A percentile compares a stretch with the other conserved stretches of the same genome.
Evolutionary conservation across 2,113 vertebrate species (phyloP).

Genomic region (Psettodes erumei): DNA sequence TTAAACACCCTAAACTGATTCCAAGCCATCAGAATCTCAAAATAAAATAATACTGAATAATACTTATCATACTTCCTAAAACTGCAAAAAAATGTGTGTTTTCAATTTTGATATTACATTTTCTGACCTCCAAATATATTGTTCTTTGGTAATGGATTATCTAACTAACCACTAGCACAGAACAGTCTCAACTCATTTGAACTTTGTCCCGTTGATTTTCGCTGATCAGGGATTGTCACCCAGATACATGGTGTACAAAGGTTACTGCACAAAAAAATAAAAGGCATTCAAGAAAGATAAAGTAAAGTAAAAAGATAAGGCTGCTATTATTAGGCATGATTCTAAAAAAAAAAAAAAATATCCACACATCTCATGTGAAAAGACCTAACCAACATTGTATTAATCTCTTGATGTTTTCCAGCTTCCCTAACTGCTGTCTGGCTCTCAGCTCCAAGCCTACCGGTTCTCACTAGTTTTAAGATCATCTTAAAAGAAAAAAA

Average conservation of each 20-base stretch:
- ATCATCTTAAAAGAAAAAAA: too few species aligned
- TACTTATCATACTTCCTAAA: background rate
- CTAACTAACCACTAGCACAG: background rate
- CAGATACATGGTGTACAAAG: slow-evolving; percentile 4
- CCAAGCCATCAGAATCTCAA: slow-evolving; percentile 5
- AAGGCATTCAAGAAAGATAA: too few species aligned
- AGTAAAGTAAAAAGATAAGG: background rate
- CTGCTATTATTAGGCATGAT: background rate
- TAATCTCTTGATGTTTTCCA: background rate
- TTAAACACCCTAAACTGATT: slow-evolving; percentile 20
- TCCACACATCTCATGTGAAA: background rate
- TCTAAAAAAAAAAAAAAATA: too few species aligned
- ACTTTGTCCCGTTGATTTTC: background rate
- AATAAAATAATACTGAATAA: slow-evolving; percentile 8
- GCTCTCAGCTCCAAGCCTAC: too few species aligned
- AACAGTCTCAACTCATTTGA: background rate
- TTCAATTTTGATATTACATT: background rate
- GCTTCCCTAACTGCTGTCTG: too few species aligned
- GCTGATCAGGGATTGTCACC: background rate
- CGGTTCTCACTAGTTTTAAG: background rate
- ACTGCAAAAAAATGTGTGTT: background rate
- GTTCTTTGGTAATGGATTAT: background rate
- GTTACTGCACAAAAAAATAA: too few species aligned
- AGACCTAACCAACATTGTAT: background rate
- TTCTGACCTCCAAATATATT: background rate